Conservation (phyloP, 1,140 invertebrate genomes). For the Sminthurides bifidus region DNA sequence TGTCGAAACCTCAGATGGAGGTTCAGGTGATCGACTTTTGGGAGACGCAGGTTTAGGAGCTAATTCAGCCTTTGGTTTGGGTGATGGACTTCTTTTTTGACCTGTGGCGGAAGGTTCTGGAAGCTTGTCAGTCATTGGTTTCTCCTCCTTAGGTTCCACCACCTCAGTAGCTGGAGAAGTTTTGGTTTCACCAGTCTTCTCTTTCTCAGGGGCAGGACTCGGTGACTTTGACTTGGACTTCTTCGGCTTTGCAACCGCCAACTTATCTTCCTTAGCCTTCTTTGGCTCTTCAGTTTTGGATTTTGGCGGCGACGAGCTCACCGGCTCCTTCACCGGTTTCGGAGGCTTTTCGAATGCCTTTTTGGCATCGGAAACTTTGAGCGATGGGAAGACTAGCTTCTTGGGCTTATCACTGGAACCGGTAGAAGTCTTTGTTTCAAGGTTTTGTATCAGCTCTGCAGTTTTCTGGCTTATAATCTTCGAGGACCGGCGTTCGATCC, state of each 20-base stretch:
- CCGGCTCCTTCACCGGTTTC: slow-evolving; percentile 9
- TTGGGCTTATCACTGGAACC: slow-evolving; percentile 8
- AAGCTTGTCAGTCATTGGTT: slow-evolving; percentile 1
- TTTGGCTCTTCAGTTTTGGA: slow-evolving; percentile 1
- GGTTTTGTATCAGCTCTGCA: slow-evolving; percentile 31
- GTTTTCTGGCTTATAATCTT: slow-evolving; percentile 31
- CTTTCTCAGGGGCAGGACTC: background rate
- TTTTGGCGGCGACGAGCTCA: background rate
- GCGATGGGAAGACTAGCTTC: slow-evolving; percentile 32
- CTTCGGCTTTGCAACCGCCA: slow-evolving; percentile 1
- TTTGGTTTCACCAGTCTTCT: background rate
- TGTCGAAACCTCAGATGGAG: background rate
- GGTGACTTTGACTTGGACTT: slow-evolving; percentile 18
- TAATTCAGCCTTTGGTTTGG: slow-evolving; percentile 1
- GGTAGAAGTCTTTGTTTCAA: slow-evolving; percentile 27
- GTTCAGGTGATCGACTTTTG: background rate
- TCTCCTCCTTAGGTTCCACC: background rate
- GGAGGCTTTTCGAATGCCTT: slow-evolving; percentile 32
- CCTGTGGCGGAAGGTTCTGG: background rate
- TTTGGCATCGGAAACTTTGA: slow-evolving; percentile 35
- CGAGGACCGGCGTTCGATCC: slow-evolving; percentile 27
- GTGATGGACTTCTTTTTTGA: background rate
- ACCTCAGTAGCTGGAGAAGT: background rate
- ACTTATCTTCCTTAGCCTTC: slow-evolving; percentile 8
- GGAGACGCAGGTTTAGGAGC: background rate